Evolutionary conservation across 2,797 vertebrate species (phyloP).

Genomic region (Hyperoplus immaculatus): DNA sequence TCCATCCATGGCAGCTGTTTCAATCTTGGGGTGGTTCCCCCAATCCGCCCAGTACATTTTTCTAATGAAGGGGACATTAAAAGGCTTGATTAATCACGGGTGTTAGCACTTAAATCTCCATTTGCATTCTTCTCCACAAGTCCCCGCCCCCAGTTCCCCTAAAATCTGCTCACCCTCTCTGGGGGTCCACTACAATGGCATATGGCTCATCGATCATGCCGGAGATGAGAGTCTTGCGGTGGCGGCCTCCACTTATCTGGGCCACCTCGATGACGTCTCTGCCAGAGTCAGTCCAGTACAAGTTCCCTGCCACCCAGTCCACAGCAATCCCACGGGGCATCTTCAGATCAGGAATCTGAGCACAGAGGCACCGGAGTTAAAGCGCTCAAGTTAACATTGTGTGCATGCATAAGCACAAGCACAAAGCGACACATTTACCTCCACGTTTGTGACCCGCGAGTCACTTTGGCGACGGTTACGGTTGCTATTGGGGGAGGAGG

Average conservation of each 20-base stretch:
- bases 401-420: not conserved
- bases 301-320: conserved; percentile 97
- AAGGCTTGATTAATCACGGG: conserved; percentile 4
- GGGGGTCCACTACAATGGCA: conserved; percentile 95
- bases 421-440: conserved; percentile 69
- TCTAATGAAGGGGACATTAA: conserved; percentile 70
- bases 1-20: conserved; percentile 97
- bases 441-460: conserved; percentile 89
- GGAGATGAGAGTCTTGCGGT: conserved; percentile 95
- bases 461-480: conserved; percentile 92
- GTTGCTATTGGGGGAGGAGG: conserved; percentile 84
- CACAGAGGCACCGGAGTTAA: not conserved
- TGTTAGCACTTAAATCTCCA: not conserved
- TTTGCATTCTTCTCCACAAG: not conserved
- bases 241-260: conserved; percentile 91
- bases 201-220: conserved; percentile 98
- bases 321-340: conserved; percentile 96
- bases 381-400: not conserved
- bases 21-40: conserved; percentile 98
- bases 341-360: conserved; percentile 94
- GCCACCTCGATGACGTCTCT: conserved; percentile 97
- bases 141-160: not conserved
- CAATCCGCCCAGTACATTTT: conserved; percentile 99
- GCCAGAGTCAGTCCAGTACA: conserved; percentile 98
- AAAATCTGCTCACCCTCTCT: conserved; percentile 86